A percentile compares a stretch with the other conserved stretches of the same genome.
Evolutionary conservation across 2,888 invertebrate species (phyloP).

Genomic region (Brachyptera risi): DNA sequence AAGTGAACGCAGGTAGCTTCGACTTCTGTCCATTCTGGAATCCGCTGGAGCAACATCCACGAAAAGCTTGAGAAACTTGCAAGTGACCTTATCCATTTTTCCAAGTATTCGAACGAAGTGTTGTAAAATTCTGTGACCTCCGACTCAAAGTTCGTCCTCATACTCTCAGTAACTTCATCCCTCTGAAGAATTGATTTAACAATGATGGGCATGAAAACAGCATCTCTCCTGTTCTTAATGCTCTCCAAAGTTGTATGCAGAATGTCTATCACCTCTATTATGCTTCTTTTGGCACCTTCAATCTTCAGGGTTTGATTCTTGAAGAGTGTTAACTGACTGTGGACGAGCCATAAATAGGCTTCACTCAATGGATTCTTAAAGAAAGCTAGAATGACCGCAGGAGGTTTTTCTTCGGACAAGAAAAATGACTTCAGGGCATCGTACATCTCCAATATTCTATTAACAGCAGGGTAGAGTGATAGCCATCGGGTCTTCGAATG

Average conservation of each 20-base stretch:
- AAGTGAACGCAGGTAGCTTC: too few relatives aligned
- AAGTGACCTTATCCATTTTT: conserved; percentile 7
- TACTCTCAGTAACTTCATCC: background rate
- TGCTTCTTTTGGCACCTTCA: background rate
- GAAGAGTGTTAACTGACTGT: conserved; percentile 17
- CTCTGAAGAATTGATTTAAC: background rate
- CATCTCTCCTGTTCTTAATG: background rate
- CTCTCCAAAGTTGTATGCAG: background rate
- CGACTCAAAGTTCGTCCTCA: background rate
- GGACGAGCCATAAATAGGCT: conserved; percentile 6
- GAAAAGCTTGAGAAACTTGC: too few relatives aligned
- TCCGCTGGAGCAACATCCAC: too few relatives aligned
- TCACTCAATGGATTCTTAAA: conserved; percentile 30
- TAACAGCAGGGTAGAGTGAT: conserved; percentile 37
- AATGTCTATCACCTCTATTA: background rate
- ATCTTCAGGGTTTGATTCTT: conserved; percentile 1
- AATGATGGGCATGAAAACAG: background rate
- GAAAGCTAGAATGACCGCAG: conserved; percentile 33
- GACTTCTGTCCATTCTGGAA: too few relatives aligned
- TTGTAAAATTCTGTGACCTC: background rate
- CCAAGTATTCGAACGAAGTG: background rate
- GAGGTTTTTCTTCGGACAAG: conserved; percentile 36
- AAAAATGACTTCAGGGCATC: conserved; percentile 37
- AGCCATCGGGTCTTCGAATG: conserved; percentile 38
- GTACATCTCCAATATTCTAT: conserved; percentile 38